These are phyloP conservation scores for Neodontobutis hainanensis DNA, from an alignment of 2,113 vertebrate species.

Conservation along the genomic window DNA sequence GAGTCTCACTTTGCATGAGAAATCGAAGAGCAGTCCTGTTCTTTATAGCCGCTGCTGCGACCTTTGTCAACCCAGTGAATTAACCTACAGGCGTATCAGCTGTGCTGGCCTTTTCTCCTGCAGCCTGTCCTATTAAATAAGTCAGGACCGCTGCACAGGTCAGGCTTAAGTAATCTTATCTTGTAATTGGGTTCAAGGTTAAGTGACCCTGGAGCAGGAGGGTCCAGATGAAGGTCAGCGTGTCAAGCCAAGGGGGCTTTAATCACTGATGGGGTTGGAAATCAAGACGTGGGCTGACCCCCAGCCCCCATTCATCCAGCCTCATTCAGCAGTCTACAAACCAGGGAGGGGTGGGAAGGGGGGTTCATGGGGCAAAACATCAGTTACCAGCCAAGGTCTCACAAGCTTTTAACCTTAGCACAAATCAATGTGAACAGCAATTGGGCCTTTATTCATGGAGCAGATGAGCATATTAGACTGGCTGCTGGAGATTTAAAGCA, in stretches of 20 bases:
- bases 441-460: conserved; percentile 76
- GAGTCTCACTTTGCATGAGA: conserved; percentile 77
- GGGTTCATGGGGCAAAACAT: conserved; percentile 42
- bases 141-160: conserved; percentile 68
- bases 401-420: conserved; percentile 78
- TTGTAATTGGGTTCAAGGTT: conserved; percentile 88
- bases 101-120: conserved; percentile 73
- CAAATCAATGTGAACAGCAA: conserved; percentile 73
- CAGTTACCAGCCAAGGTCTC: conserved; percentile 74
- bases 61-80: conserved; percentile 79
- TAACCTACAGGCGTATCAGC: conserved; percentile 78
- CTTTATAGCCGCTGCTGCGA: conserved; percentile 75
- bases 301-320: conserved; percentile 31
- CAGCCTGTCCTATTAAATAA: conserved; percentile 76
- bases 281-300: conserved; percentile 69
- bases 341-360: conserved; percentile 12
- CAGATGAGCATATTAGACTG: conserved; percentile 75
- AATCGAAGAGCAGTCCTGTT: conserved; percentile 74
- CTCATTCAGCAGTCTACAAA: conserved; percentile 18
- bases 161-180: conserved; percentile 83
- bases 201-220: conserved; percentile 78
- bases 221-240: conserved; percentile 76
- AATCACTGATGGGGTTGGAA: conserved; percentile 79
- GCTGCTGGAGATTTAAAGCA: conserved; percentile 44
- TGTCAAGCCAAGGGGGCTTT: conserved; percentile 76